Base-by-base conservation (phyloP, 2,113 vertebrate genomes). In the Benitochromis conjunctus region DNA sequence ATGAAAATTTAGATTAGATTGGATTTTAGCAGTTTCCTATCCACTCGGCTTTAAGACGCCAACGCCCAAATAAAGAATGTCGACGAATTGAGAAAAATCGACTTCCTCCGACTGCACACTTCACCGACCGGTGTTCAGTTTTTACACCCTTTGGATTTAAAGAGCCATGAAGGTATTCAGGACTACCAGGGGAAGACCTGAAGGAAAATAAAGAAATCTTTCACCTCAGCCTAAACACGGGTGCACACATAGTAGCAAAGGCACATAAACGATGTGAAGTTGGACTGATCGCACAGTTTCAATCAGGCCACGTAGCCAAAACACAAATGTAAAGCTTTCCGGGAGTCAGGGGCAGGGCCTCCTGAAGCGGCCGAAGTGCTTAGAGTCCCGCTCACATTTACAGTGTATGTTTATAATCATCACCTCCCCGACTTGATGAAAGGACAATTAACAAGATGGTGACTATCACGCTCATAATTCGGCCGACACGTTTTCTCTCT, bases 161-260 rank as follows among this genome's bases (percentile, higher is more conserved):
- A 87, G 84, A 81, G 74, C 60, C 76, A 74, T 43, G 51, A 86
- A 86, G 79, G 81, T 54, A 89, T 90, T 86, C 71, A 46, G 74
- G 80, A 43, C 60, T 26, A 83, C 64, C n/a, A 55, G 29, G 85
- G 48, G 56, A 36, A 62, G 60, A 77, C 51, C 82, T 76, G 76
- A 87, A 92, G 82, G 76, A 90, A 90, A 94, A 95, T 89, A 94
- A 95, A 95, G 92, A 95, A 87, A 82, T 74, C 81, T 80, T 81
- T 89, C 81, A 79, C 66, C 88, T 86, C 85, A 93, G 93, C 84
- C 94, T 91, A 93, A 95, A 95, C 93, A 93, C 6, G 80, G 66
- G 69, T 24, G 26, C 87, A 62, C n/a, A 89, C 76, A 74, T 58
- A 80, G 91, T 79, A 91, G 91, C 88, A 83, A 83, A 57, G 84